Evolutionary conservation across 2,797 vertebrate species (phyloP), one percentile per base, ranked within the genome.

Genomic region (Tarsius wallacei): DNA sequence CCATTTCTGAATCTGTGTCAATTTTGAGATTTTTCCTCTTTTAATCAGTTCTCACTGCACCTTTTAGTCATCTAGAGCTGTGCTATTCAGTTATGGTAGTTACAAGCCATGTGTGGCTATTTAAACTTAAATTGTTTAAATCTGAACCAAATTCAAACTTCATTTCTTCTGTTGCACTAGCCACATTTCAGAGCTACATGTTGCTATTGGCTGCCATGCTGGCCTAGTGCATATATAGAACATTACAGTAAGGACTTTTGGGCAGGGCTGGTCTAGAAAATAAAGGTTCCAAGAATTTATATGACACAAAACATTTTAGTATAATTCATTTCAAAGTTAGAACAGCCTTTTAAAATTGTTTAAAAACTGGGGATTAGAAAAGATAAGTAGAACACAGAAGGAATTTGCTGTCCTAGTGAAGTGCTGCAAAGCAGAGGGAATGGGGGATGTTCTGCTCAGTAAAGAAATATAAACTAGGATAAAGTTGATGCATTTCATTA

Each of bases 381-480:
- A 36, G n/a, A 9, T 31, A 36, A 12, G 28, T 64, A 57, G 90
- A 93, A 47, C 22, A 59, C 33, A 93, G 63, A 96, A 96, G 90
- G 89, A 91, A 88, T 63, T 95, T 94, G 53, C 61, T 80, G 61
- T 94, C 92, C 19, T 78, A 92, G 0, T 11, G 92, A 87, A 68
- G 80, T 96, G 77, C 76, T 7, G 21, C 83, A 71, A 95, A 94
- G 91, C 77, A 97, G 92, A 97, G 66, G 71, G 42, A 42, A 42
- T 42, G 42, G 42, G 42, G 36, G 78, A 90, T 49, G 73, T 78
- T 98, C 83, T 97, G 5, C 55, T 81, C 57, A 51, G 42, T 51
- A 74, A 77, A 68, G 66, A 71, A 89, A 24, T 47, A 22, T 16
- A 53, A 89, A 57, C 59, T 21, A 16, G 70, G 73, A 59, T 88